A percentile compares a stretch with the other conserved stretches of the same genome.
Conservation (phyloP, 1,140 invertebrate species). For the Polypedilum vanderplanki region DNA sequence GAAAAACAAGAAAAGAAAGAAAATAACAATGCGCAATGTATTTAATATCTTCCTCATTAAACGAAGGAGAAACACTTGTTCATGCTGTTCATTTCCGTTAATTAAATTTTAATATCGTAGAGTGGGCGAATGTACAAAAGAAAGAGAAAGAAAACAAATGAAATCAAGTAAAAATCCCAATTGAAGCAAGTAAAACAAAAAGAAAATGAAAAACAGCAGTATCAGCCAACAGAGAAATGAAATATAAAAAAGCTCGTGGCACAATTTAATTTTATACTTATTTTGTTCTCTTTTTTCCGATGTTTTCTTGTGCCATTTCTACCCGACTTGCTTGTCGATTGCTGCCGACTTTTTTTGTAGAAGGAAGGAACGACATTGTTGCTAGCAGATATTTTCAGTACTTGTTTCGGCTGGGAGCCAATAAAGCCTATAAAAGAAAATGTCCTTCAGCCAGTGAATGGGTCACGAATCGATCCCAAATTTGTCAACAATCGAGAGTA, state of each 20-base stretch:
- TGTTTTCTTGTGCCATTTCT: background rate
- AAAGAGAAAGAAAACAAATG: background rate
- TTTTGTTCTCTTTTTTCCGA: background rate
- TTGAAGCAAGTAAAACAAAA: background rate
- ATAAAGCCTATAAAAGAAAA: constrained; percentile 71
- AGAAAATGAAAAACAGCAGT: background rate
- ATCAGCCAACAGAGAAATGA: background rate
- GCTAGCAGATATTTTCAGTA: constrained; percentile 81
- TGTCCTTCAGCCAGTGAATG: constrained; percentile 54
- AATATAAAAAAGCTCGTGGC: constrained; percentile 22
- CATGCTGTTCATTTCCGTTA: constrained; percentile 28
- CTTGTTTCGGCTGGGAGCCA: constrained; percentile 78
- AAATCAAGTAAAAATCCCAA: background rate
- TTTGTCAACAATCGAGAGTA: constrained; percentile 85
- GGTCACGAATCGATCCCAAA: constrained; percentile 77
- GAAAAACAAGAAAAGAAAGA: no score
- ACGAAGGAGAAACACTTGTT: background rate
- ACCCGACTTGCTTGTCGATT: background rate
- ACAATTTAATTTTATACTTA: constrained; percentile 6
- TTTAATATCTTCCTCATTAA: background rate
- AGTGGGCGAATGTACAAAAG: background rate
- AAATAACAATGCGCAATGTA: no score
- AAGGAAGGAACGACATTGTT: constrained; percentile 82
- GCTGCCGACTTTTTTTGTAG: constrained; percentile 35
- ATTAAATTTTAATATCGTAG: constrained; percentile 25